phyloP scores from a whole-genome alignment of 2,888 invertebrate genomes.

The Drosophila rubida region DNA sequence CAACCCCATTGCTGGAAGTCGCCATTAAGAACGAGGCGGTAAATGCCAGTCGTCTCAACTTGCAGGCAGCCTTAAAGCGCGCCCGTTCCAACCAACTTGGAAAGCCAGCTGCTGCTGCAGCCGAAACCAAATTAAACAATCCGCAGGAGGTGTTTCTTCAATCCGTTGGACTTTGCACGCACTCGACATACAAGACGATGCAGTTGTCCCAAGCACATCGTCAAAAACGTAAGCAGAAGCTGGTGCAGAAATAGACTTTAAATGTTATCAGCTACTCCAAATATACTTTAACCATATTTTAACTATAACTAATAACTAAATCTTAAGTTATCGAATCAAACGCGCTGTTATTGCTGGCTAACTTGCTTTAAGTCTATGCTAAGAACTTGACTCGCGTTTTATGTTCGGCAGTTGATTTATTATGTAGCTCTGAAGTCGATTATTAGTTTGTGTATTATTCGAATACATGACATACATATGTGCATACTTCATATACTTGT shows the following conservation, averaged over 20 bases:
- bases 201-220: constrained; percentile 10
- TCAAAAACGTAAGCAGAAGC: constrained; percentile 22
- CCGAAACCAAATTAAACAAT: constrained; percentile 3
- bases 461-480: too few relatives aligned
- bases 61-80: constrained; percentile 54
- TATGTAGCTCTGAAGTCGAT: neutral
- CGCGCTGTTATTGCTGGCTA: neutral
- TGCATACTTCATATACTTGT: neutral
- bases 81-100: constrained; percentile 39
- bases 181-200: constrained; percentile 39
- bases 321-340: neutral
- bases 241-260: neutral
- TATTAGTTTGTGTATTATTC: neutral
- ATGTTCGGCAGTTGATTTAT: constrained; percentile 11
- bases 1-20: neutral
- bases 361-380: neutral
- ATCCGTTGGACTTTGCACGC: constrained; percentile 60
- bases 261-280: neutral
- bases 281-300: neutral
- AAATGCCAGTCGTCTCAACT: constrained; percentile 54
- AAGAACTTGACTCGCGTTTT: constrained; percentile 2
- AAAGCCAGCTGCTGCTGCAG: neutral
- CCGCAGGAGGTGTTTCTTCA: constrained; percentile 55
- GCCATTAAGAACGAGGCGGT: constrained; percentile 24
- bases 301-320: neutral